Evolutionary conservation across 2,888 invertebrate genomes (phyloP).

Genomic region (Malthinus flaveolus): DNA sequence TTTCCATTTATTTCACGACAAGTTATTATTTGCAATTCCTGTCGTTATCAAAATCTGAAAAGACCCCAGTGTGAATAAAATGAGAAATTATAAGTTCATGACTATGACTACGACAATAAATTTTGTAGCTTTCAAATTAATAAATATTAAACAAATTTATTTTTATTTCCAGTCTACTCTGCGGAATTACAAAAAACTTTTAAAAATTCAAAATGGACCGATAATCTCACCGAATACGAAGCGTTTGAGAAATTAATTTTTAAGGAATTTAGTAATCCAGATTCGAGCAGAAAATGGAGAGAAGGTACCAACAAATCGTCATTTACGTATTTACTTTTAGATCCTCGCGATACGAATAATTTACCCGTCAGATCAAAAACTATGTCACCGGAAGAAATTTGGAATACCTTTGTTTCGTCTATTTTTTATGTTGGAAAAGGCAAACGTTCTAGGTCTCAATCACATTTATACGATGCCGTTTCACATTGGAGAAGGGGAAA

Average conservation of each 20-base stretch:
- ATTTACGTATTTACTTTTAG: conserved; percentile 88
- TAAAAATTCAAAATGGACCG: conserved; percentile 60
- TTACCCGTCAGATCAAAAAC: conserved; percentile 64
- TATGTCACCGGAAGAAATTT: conserved; percentile 60
- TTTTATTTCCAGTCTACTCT: conserved; percentile 62
- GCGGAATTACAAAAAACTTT: conserved; percentile 68
- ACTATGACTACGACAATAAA: no score
- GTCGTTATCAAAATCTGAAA: no score
- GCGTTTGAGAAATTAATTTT: conserved; percentile 63
- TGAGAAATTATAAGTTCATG: no score
- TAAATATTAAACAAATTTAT: no score
- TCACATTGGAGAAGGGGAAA: conserved; percentile 61
- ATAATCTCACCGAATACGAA: conserved; percentile 59
- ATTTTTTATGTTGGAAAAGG: conserved; percentile 94
- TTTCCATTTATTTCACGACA: no score
- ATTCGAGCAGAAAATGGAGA: conserved; percentile 64
- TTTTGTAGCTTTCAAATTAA: no score
- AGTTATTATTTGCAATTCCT: no score
- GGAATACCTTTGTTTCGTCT: conserved; percentile 79
- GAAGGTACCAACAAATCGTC: conserved; percentile 80
- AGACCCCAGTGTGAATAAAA: no score
- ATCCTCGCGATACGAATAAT: conserved; percentile 81
- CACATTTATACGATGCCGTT: conserved; percentile 89
- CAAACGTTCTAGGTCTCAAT: conserved; percentile 83
- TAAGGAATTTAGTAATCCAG: conserved; percentile 62